Evolutionary conservation across 1,140 invertebrate genomes (phyloP).

Genomic region (Pantala flavescens): DNA sequence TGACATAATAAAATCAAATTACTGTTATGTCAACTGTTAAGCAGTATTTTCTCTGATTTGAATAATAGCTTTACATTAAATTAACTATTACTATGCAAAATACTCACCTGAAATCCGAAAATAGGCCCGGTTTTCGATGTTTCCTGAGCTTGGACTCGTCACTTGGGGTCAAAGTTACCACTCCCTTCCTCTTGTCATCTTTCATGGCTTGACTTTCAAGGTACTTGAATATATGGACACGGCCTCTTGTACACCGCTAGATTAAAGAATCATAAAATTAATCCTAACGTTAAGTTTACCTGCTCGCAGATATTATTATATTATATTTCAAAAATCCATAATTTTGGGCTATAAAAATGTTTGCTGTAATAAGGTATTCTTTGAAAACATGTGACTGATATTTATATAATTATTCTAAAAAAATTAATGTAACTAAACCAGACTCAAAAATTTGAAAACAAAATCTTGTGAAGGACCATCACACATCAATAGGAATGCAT

Average conservation of each 20-base stretch:
- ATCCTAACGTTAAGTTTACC: not conserved
- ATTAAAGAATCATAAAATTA: slow-evolving; percentile 26
- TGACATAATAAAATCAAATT: too few relatives aligned
- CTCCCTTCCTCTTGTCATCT: slow-evolving; percentile 37
- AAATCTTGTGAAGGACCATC: too few relatives aligned
- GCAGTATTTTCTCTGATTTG: too few relatives aligned
- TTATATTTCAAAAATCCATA: not conserved
- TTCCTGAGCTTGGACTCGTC: slow-evolving; percentile 27
- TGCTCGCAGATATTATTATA: not conserved
- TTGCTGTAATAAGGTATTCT: too few relatives aligned
- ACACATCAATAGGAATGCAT: too few relatives aligned
- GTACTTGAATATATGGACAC: slow-evolving; percentile 90
- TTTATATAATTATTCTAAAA: too few relatives aligned
- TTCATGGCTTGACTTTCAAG: slow-evolving; percentile 71
- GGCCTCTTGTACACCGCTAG: slow-evolving; percentile 79
- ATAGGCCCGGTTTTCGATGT: slow-evolving; percentile 23
- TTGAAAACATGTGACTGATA: too few relatives aligned
- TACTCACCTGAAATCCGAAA: slow-evolving; percentile 19
- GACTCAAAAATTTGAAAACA: too few relatives aligned
- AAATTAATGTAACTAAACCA: too few relatives aligned
- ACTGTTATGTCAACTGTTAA: too few relatives aligned
- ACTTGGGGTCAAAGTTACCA: slow-evolving; percentile 23
- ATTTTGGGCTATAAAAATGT: not conserved
- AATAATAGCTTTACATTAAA: too few relatives aligned
- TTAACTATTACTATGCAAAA: too few relatives aligned